A percentile compares a stretch with the other conserved stretches of the same genome.
These are phyloP conservation scores for Nomada goodeniana DNA, from an alignment of 2,888 invertebrate genomes.

Conservation along the genomic window DNA sequence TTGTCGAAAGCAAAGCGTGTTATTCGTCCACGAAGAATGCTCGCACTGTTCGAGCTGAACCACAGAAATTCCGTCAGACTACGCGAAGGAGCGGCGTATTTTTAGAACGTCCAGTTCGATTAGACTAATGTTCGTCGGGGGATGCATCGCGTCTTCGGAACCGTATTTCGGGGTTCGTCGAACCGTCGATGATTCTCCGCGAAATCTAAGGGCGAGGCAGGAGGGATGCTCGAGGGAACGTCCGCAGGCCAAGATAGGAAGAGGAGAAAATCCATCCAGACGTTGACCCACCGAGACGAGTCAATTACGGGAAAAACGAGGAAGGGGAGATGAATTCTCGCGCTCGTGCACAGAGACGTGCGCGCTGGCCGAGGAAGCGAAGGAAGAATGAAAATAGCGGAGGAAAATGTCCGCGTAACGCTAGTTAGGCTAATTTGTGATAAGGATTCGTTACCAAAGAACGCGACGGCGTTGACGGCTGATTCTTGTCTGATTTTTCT, in stretches of 20 bases:
- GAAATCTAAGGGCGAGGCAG: slow-evolving; percentile 33
- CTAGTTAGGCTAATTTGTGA: slow-evolving; percentile 78
- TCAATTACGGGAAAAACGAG: slow-evolving; percentile 57
- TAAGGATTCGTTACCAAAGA: slow-evolving; percentile 80
- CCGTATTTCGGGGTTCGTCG: slow-evolving; percentile 14
- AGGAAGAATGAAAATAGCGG: neutral
- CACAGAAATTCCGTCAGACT: slow-evolving; percentile 9
- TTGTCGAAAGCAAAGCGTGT: slow-evolving; percentile 2
- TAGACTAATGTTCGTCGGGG: neutral
- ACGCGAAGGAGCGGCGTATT: slow-evolving; percentile 13
- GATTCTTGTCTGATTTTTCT: slow-evolving; percentile 3
- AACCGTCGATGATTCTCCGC: slow-evolving; percentile 18
- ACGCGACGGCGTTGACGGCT: slow-evolving; percentile 66
- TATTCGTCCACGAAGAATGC: neutral
- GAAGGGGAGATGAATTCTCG: slow-evolving; percentile 28
- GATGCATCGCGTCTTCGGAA: slow-evolving; percentile 18
- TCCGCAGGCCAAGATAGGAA: slow-evolving; percentile 11
- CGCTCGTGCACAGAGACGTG: slow-evolving; percentile 20
- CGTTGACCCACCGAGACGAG: slow-evolving; percentile 61
- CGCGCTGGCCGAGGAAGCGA: slow-evolving; percentile 14
- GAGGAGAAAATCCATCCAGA: slow-evolving; percentile 51
- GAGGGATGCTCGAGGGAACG: neutral
- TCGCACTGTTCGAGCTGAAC: neutral
- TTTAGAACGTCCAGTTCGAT: slow-evolving; percentile 21
- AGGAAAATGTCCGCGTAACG: slow-evolving; percentile 51